Evolutionary conservation across 64 coral and sea anemone genomes (phyloP), one percentile per base, ranked within the genome.

Genomic region (Montipora cactus): DNA sequence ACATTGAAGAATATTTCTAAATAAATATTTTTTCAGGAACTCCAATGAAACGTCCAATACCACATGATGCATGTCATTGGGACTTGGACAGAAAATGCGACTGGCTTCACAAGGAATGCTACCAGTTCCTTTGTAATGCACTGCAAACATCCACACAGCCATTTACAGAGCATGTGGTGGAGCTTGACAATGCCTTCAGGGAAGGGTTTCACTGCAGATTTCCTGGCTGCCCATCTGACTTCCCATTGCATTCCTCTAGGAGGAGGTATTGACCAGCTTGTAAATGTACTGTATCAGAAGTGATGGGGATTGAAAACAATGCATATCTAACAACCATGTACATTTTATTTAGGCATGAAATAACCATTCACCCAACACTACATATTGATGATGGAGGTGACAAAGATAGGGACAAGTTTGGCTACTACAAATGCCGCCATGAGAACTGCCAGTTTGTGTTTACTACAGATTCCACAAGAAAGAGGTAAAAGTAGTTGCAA

Each of bases 391-490:
- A 78, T 64, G 77, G 81, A 47, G 90, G 81, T 75, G 90, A 77
- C 18, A 5, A 7, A 25, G 77, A 94, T 44, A 94, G 85, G 48
- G 92, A 94, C 61, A 22, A 80, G 47, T 80, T 79, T 52, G 92
- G 92, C 51, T 89, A 94, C 50, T 94, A 94, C 69, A 80, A 79
- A 68, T 94, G 92, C 76, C 53, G 58, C 59, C 44, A 72, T 49
- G 20, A 72, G 1, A 12, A 61, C 80, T 94, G 84, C 61, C 74
- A 45, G 4, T 71, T 89, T 48, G 77, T 89, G 13, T 94, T 88
- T 76, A 94, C 77, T 22, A 94, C 92, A 72, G 47, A 89, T 48
- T 61, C 92, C 51, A 89, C 92, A 25, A 81, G 92, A 89, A 81
- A 89, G 74, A 88, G 47, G 92, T 94, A 73, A 59, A 59, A 59